A percentile compares a stretch with the other conserved stretches of the same genome.
Conservation (phyloP, 1,140 invertebrate species). For the Episyrphus balteatus region DNA sequence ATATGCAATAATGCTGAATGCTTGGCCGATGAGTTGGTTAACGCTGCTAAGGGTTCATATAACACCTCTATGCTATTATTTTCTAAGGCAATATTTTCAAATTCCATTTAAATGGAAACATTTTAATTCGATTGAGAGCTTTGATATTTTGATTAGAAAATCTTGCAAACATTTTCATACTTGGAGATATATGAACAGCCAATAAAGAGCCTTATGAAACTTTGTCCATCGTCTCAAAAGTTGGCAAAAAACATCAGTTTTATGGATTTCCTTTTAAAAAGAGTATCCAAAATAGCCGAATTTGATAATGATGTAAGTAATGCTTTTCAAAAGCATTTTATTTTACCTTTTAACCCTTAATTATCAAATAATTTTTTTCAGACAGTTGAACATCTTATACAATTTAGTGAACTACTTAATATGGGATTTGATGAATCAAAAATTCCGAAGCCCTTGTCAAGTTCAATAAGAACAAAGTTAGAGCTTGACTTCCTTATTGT, state of each 20-base stretch:
- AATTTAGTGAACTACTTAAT: slow-evolving; percentile 59
- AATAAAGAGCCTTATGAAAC: slow-evolving; percentile 40
- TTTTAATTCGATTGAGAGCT: too few species aligned
- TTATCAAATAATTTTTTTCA: slow-evolving; percentile 37
- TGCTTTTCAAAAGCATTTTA: too few species aligned
- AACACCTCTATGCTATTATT: too few species aligned
- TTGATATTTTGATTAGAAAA: too few species aligned
- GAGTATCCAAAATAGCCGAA: slow-evolving; percentile 62
- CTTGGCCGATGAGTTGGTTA: too few species aligned
- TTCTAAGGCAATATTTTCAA: too few species aligned
- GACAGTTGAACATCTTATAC: slow-evolving; percentile 58
- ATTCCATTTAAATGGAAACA: too few species aligned
- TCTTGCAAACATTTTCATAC: too few species aligned
- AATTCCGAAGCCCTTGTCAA: slow-evolving; percentile 63
- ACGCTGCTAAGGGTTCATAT: too few species aligned
- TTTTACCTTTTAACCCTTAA: neutral
- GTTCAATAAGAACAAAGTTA: slow-evolving; percentile 72
- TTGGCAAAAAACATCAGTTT: slow-evolving; percentile 59
- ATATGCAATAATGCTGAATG: too few species aligned
- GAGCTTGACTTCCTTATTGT: slow-evolving; percentile 70
- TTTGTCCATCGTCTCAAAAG: slow-evolving; percentile 48
- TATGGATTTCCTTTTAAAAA: slow-evolving; percentile 75
- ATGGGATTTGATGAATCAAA: slow-evolving; percentile 69
- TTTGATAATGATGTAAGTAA: slow-evolving; percentile 67
- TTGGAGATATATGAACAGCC: too few species aligned